Conservation (phyloP, 1,140 invertebrate species). For the Ephestia elutella region DNA sequence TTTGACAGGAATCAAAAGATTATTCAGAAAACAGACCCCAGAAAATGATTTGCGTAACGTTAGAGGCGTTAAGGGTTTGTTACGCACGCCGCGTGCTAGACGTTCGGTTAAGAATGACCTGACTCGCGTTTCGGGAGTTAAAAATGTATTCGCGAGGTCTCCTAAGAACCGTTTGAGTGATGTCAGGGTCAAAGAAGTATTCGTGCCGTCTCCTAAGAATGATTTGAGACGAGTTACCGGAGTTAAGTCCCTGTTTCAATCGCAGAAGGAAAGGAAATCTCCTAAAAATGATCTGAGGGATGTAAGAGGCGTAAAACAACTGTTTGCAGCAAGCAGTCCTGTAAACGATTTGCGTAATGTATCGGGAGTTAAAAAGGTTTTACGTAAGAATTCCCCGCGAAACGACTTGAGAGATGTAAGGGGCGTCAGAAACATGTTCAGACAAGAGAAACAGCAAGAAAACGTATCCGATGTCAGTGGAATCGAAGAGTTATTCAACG, state of each 20-base stretch:
- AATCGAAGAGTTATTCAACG: conserved; percentile 43
- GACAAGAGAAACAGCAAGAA: conserved; percentile 23
- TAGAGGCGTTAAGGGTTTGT: conserved; percentile 49
- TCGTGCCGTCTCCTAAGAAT: conserved; percentile 55
- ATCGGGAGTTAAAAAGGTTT: conserved; percentile 46
- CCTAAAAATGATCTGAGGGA: conserved; percentile 55
- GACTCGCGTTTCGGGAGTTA: conserved; percentile 56
- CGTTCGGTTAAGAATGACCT: conserved; percentile 61
- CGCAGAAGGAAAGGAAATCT: conserved; percentile 25
- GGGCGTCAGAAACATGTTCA: conserved; percentile 51
- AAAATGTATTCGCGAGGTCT: conserved; percentile 48
- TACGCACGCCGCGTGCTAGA: conserved; percentile 43
- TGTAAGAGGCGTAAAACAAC: conserved; percentile 49
- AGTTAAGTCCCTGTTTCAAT: conserved; percentile 47
- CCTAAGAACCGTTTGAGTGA: conserved; percentile 60
- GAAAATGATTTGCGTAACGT: conserved; percentile 62
- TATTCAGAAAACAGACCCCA: conserved; percentile 45
- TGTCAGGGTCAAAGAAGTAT: conserved; percentile 48
- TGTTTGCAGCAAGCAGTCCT: conserved; percentile 41
- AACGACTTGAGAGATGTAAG: conserved; percentile 52
- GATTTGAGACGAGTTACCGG: conserved; percentile 58
- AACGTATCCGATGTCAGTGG: conserved; percentile 44
- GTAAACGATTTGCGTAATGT: conserved; percentile 49
- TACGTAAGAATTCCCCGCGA: conserved; percentile 36
- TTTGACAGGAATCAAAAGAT: conserved; percentile 36